Evolutionary conservation across 2,797 vertebrate genomes (phyloP).

Genomic region (Dermochelys coriacea): DNA sequence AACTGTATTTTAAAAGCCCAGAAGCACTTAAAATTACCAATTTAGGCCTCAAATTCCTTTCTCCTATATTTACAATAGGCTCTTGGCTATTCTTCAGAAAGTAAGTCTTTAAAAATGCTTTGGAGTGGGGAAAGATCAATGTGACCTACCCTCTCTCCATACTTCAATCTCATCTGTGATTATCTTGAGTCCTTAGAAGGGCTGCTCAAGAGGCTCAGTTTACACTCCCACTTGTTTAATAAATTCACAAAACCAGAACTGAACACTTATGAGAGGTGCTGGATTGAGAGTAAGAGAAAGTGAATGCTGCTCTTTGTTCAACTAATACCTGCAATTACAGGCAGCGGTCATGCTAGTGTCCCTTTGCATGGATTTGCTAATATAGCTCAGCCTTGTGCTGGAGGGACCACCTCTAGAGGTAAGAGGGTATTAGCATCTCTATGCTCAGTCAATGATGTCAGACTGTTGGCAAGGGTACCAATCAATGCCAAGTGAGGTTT

Average conservation of each 20-base stretch:
- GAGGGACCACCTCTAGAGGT: neutral
- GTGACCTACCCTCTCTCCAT: neutral
- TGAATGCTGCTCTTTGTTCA: rapidly evolving
- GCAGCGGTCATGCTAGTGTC: rapidly evolving
- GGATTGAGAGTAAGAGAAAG: neutral
- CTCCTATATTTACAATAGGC: neutral
- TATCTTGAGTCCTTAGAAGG: neutral
- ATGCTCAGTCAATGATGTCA: neutral
- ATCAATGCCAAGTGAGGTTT: neutral
- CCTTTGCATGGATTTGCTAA: neutral
- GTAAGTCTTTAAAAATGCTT: neutral
- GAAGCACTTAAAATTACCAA: neutral
- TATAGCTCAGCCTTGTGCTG: neutral
- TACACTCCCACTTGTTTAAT: neutral
- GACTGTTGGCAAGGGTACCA: neutral
- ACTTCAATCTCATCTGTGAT: neutral
- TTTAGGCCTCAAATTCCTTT: neutral
- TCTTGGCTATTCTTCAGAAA: neutral
- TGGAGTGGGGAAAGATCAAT: neutral
- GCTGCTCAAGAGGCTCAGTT: neutral
- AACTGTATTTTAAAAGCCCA: neutral
- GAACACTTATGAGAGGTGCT: neutral
- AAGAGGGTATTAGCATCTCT: neutral
- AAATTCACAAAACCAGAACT: neutral
- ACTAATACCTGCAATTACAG: too few species aligned